These are phyloP conservation scores for Exocentrus adspersus DNA, from an alignment of 2,888 invertebrate species.

Conservation along the genomic window DNA sequence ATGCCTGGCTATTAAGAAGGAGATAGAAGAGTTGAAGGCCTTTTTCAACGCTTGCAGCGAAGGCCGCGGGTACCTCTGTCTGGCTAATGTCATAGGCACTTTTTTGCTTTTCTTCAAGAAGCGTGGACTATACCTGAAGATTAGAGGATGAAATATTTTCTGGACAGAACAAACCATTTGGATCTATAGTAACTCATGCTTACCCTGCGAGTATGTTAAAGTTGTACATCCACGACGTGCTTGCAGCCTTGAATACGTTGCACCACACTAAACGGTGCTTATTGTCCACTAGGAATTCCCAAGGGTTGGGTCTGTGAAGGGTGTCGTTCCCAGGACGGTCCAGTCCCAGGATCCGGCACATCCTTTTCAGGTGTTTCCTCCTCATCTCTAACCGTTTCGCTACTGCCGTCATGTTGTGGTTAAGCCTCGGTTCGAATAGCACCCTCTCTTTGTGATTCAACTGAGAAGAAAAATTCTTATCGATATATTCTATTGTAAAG, in stretches of 20 bases:
- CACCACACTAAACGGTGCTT: conserved; percentile 87
- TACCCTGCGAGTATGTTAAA: conserved; percentile 86
- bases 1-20: conserved; percentile 85
- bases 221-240: conserved; percentile 94
- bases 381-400: conserved; percentile 70
- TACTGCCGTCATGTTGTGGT: conserved; percentile 69
- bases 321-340: conserved; percentile 69
- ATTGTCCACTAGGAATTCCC: conserved; percentile 86
- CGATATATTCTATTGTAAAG: neutral
- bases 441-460: conserved; percentile 29
- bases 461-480: conserved; percentile 37
- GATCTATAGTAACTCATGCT: too few species aligned
- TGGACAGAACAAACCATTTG: too few species aligned
- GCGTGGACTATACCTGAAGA: conserved; percentile 73
- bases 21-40: conserved; percentile 77
- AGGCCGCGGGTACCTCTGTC: conserved; percentile 82
- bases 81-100: conserved; percentile 80
- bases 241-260: conserved; percentile 84
- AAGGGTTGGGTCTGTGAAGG: conserved; percentile 78
- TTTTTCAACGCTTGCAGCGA: conserved; percentile 75
- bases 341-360: conserved; percentile 70
- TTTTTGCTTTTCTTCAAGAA: conserved; percentile 81
- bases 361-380: conserved; percentile 68
- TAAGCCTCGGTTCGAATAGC: conserved; percentile 28
- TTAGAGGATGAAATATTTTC: conserved; percentile 17